Conservation (phyloP, 1,140 invertebrate species). For the Atta cephalotes region DNA sequence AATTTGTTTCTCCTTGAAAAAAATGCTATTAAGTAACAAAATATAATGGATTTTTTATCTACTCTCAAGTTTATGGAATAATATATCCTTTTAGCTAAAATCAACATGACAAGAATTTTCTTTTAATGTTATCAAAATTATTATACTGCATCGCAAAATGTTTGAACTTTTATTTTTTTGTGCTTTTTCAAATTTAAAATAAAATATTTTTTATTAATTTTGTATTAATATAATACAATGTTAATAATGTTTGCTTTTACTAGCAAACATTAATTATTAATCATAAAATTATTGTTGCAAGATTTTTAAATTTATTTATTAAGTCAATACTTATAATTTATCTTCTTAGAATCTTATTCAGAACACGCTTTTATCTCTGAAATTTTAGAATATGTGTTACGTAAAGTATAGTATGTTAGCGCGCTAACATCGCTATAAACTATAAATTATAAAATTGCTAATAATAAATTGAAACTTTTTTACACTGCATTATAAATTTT, state of each 20-base stretch:
- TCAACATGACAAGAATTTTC: too few species aligned
- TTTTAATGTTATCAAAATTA: too few species aligned
- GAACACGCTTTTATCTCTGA: too few species aligned
- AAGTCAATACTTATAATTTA: background rate
- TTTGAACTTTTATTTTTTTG: too few species aligned
- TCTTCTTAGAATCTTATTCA: too few species aligned
- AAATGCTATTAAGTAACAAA: background rate
- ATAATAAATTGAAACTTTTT: background rate
- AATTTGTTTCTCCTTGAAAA: background rate
- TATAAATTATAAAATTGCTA: background rate
- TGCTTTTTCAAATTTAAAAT: too few species aligned
- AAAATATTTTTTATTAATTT: too few species aligned
- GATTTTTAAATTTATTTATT: background rate
- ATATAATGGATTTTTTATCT: background rate
- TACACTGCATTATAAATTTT: background rate
- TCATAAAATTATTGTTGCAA: background rate
- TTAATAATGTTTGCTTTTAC: background rate
- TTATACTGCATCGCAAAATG: too few species aligned
- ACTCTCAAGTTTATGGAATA: background rate
- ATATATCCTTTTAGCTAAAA: background rate
- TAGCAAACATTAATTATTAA: conserved; percentile 1
- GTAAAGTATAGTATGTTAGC: too few species aligned
- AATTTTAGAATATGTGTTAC: too few species aligned
- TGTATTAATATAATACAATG: background rate
- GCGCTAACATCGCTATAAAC: too few species aligned